Evolutionary conservation across 1,140 invertebrate species (phyloP).

Genomic region (Melanaphis sacchari): DNA sequence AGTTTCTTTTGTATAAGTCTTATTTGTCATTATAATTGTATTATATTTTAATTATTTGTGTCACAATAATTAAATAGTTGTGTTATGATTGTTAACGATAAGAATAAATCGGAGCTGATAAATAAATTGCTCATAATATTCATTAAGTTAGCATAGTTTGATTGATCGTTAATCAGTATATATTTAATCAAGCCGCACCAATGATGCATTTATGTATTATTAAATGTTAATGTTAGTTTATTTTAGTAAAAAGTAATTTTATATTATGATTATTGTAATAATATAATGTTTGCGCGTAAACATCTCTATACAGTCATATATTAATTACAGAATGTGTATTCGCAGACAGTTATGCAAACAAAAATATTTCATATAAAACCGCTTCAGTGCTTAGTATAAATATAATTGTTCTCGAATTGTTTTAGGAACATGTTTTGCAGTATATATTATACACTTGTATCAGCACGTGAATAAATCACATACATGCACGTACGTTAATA

Average conservation of each 20-base stretch:
- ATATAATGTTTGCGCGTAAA: not conserved
- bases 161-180: not conserved
- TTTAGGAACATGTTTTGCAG: not conserved
- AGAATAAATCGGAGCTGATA: too few species aligned
- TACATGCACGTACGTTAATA: not conserved
- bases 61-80: too few species aligned
- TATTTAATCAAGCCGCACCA: not conserved
- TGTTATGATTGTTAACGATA: too few species aligned
- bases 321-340: not conserved
- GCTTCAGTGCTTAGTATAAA: not conserved
- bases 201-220: not conserved
- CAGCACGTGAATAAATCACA: slow-evolving; percentile 5
- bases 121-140: not conserved
- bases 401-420: not conserved
- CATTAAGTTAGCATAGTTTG: not conserved
- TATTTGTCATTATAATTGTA: not conserved
- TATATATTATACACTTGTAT: not conserved
- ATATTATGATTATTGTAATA: not conserved
- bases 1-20: not conserved
- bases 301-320: not conserved
- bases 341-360: not conserved
- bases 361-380: not conserved
- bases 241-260: not conserved
- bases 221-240: not conserved
- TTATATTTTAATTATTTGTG: not conserved